Conservation (phyloP, 2,888 invertebrate species). For the Caenorhabditis becei region DNA sequence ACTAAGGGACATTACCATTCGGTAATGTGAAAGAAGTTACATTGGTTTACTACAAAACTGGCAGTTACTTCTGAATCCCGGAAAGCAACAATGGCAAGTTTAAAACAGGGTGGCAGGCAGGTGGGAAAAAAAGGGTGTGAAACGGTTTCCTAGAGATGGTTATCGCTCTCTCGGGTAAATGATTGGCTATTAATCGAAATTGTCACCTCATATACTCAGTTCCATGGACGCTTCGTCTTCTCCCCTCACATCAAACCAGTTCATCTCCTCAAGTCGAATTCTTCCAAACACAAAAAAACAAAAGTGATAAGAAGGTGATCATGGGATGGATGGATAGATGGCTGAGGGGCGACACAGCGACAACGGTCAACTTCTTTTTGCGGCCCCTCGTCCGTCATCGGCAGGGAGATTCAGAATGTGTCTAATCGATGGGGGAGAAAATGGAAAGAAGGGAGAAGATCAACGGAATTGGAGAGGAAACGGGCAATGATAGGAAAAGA, state of each 20-base stretch:
- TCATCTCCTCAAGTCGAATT: conserved; percentile 15
- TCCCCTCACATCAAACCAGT: conserved; percentile 12
- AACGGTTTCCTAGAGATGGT: conserved; percentile 16
- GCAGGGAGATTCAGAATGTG: conserved; percentile 33
- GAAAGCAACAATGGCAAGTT: not conserved
- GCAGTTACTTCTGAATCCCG: not conserved
- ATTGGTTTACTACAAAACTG: not conserved
- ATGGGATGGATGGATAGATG: not conserved
- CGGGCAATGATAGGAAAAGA: conserved; percentile 32
- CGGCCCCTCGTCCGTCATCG: conserved; percentile 22
- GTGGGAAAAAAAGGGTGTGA: conserved; percentile 29
- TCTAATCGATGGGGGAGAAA: conserved; percentile 38
- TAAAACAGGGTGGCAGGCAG: not conserved
- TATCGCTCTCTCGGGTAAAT: conserved; percentile 23
- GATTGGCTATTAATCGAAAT: conserved; percentile 36
- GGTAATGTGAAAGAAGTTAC: not conserved
- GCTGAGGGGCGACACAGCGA: not conserved
- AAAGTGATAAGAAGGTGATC: conserved; percentile 39
- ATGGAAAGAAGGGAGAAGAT: conserved; percentile 32
- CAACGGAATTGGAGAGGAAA: conserved; percentile 35
- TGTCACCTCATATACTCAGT: conserved; percentile 49
- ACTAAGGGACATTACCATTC: not conserved
- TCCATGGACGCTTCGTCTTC: conserved; percentile 1
- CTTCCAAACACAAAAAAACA: conserved; percentile 39
- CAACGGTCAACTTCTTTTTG: conserved; percentile 9